Evolutionary conservation across 2,113 vertebrate genomes (phyloP).

Genomic region (Channa maculata): DNA sequence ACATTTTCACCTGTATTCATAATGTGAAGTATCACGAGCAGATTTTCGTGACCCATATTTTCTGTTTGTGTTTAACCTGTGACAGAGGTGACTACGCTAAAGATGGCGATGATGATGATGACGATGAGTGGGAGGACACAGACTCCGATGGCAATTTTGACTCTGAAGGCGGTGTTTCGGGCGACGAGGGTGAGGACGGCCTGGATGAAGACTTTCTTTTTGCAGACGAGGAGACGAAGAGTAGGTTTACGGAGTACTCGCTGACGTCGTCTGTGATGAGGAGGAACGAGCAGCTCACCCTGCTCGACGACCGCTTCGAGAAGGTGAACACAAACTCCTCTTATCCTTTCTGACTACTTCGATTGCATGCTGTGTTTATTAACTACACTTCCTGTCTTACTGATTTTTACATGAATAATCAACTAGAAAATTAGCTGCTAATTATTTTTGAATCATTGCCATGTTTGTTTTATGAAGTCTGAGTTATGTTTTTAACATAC

Average conservation of each 20-base stretch:
- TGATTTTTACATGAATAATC: too few species aligned
- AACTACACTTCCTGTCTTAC: too few species aligned
- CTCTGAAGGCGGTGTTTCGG: constrained; percentile 84
- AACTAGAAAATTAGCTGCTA: too few species aligned
- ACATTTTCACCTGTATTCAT: too few species aligned
- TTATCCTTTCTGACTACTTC: too few species aligned
- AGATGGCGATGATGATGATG: constrained; percentile 48
- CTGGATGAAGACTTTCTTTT: constrained; percentile 83
- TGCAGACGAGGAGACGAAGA: constrained; percentile 94
- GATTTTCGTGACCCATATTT: too few species aligned
- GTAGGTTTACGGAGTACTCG: constrained; percentile 96
- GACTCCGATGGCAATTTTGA: constrained; percentile 78
- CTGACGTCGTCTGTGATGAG: constrained; percentile 94
- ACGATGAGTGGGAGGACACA: constrained; percentile 87
- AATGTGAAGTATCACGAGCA: too few species aligned
- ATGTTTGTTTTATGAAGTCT: too few species aligned
- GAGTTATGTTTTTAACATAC: too few species aligned
- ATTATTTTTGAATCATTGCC: too few species aligned
- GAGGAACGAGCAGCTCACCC: constrained; percentile 92
- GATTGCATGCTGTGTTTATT: too few species aligned
- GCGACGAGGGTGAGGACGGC: constrained; percentile 53
- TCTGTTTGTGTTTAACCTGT: background rate
- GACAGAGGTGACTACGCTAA: constrained; percentile 26
- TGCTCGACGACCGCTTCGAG: constrained; percentile 96
- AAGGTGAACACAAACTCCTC: constrained; percentile 90